Evolutionary conservation across 2,113 vertebrate species (phyloP), one percentile per base, ranked within the genome.

Genomic region (Onychorhynchus coronatus): DNA sequence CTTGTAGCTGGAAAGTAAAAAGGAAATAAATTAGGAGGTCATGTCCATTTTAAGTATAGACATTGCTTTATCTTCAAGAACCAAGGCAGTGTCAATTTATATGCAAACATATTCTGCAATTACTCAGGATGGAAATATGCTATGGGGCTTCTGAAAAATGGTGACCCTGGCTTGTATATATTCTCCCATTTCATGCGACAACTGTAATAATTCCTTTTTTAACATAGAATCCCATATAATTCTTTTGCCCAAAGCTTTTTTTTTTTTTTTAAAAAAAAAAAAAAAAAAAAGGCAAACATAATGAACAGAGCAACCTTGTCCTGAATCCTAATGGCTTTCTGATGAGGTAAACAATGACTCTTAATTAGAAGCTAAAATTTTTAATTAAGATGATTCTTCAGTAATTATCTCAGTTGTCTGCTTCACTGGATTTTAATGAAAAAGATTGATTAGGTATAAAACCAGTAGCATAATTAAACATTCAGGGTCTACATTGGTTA

Each of bases 381-480:
- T 99, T 99, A 99, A 99, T 99, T 99, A 99, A 99, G 98, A 99
- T 98, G 98, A 98, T 97, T 98, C 98, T 97, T 92, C 95, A 98
- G 97, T 98, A 99, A 99, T 99, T 99, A 98, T 98, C 98, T 98
- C 95, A 96, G 96, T 99, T 98, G 99, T 99, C 98, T 98, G 98
- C 97, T 98, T 98, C 98, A 97, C 93, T 97, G 98, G 97, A 98
- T 98, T 98, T 98, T 98, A 98, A 98, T 98, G 98, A 98, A 98
- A 98, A 98, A 98, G 97, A 99, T 98, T 99, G 99, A 99, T 99
- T 98, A 98, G 97, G 97, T 96, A 96, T 96, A 97, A 97, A 98
- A 98, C 97, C 95, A 95, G 93, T 96, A 96, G 97, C 97, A 98
- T 98, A 98, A 99, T 99, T 99, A 98, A 98, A 95, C 91, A 97